A percentile compares a stretch with the other conserved stretches of the same genome.
These are phyloP conservation scores for Drosophila monieri DNA, from an alignment of 2,888 invertebrate genomes.

Conservation along the genomic window DNA sequence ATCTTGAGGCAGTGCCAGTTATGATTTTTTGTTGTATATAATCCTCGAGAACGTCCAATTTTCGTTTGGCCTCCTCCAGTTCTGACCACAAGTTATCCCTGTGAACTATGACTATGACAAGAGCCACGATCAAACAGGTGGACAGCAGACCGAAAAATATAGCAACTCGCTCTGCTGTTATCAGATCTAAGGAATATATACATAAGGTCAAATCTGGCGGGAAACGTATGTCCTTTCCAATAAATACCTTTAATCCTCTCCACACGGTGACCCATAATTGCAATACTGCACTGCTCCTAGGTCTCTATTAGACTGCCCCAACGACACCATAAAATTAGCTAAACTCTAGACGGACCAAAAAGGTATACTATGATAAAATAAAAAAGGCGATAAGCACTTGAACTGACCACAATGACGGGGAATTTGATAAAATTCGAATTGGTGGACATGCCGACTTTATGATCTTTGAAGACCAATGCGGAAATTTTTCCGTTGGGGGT, in stretches of 20 bases:
- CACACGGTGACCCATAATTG: conserved; percentile 45
- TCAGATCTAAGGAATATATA: conserved; percentile 43
- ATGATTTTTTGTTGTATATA: conserved; percentile 48
- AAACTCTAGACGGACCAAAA: conserved; percentile 4
- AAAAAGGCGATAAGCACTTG: conserved; percentile 50
- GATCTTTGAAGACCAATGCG: conserved; percentile 22
- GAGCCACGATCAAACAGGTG: conserved; percentile 64
- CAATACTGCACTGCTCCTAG: conserved; percentile 21
- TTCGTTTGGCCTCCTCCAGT: conserved; percentile 63
- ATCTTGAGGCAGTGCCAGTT: not conserved
- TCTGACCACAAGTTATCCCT: conserved; percentile 59
- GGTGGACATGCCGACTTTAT: conserved; percentile 65
- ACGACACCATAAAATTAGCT: conserved; percentile 26
- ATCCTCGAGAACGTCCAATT: conserved; percentile 68
- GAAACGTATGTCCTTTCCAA: not conserved
- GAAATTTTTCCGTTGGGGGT: conserved; percentile 10
- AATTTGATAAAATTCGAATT: conserved; percentile 50
- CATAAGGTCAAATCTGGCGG: not conserved
- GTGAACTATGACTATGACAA: conserved; percentile 67
- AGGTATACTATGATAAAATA: conserved; percentile 50
- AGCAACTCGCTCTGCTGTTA: conserved; percentile 64
- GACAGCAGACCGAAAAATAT: conserved; percentile 70
- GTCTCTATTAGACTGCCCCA: conserved; percentile 47
- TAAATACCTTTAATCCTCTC: conserved; percentile 55
- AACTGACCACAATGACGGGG: conserved; percentile 7